Percentiles rank a stretch among this genome's conserved stretches.
Evolutionary conservation across 2,113 vertebrate species (phyloP).

Genomic region (Rissa tridactyla): DNA sequence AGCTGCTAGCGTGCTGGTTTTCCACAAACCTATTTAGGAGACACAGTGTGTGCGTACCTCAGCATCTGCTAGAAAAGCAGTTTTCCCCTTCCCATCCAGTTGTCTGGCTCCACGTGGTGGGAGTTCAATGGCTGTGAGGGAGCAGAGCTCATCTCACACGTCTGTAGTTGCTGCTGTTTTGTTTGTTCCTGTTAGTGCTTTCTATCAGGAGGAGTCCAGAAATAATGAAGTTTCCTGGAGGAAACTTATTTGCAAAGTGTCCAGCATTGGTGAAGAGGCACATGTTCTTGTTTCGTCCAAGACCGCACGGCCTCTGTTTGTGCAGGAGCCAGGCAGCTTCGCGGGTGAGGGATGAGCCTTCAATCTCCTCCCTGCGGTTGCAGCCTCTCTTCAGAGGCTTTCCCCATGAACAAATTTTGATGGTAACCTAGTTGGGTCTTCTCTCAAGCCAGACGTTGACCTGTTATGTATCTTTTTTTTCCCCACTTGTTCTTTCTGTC

Average conservation of each 20-base stretch:
- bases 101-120: fast-evolving
- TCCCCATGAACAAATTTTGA: background rate
- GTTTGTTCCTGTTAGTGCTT: background rate
- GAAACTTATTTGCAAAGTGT: background rate
- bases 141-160: background rate
- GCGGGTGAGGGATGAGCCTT: fast-evolving
- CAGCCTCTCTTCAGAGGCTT: background rate
- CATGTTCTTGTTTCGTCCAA: background rate
- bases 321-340: background rate
- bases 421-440: background rate
- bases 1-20: background rate
- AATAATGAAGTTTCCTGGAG: background rate
- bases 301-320: background rate
- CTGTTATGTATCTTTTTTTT: background rate
- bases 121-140: background rate
- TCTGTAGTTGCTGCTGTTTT: background rate
- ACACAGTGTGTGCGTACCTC: background rate
- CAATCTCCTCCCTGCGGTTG: background rate
- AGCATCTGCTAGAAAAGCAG: background rate
- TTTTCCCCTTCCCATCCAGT: background rate
- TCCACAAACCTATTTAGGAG: background rate
- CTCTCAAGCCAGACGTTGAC: background rate
- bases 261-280: fast-evolving
- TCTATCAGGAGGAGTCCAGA: background rate
- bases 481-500: background rate